Percentiles rank a stretch among this genome's conserved stretches.
Conservation (phyloP, 2,113 vertebrate species). For the Microtus oregoni region DNA sequence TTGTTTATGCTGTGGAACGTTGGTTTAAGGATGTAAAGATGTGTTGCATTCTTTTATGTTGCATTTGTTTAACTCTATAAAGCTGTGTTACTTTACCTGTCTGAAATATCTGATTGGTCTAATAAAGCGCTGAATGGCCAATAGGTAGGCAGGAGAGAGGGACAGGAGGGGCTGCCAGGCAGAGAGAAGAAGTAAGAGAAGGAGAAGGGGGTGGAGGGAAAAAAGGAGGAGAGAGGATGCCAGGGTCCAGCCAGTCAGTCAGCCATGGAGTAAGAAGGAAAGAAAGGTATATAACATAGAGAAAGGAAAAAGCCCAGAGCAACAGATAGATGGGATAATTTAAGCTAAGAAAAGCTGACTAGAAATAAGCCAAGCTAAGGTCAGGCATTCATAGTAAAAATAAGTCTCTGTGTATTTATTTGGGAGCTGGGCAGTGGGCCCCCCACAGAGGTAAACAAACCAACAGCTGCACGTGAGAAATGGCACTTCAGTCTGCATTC, state of each 20-base stretch:
- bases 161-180: neutral
- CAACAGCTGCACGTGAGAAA: too few relatives aligned
- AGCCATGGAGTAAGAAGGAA: neutral
- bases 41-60: neutral
- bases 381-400: neutral
- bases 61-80: neutral
- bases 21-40: neutral
- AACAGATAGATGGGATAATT: neutral
- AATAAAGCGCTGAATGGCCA: neutral
- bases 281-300: neutral
- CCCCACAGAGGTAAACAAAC: neutral
- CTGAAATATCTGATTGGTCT: neutral
- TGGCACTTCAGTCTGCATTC: neutral
- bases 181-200: neutral
- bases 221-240: neutral
- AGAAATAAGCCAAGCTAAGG: neutral
- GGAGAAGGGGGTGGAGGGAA: too few relatives aligned
- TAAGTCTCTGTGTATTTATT: neutral
- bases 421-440: neutral
- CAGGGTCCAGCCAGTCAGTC: neutral
- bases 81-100: neutral
- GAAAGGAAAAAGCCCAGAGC: neutral
- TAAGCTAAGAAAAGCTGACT: neutral
- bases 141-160: neutral
- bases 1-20: neutral